phyloP scores from a whole-genome alignment of 2,113 vertebrate genomes.

The Aspidoscelis tigris region DNA sequence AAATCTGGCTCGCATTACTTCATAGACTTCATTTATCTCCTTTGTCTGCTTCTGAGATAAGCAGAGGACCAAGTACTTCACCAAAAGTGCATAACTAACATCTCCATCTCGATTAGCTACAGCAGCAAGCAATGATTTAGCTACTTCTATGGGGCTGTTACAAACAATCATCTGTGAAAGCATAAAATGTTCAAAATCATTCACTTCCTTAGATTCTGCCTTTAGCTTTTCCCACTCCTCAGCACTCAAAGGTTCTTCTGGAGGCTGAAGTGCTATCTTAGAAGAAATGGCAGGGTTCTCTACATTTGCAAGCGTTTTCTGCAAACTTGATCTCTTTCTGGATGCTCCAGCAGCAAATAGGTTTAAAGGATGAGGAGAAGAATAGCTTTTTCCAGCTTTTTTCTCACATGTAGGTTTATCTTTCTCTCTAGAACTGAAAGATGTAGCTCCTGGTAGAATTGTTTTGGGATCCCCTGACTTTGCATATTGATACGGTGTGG shows the following conservation, averaged over 20 bases:
- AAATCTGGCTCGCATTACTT: conserved; percentile 87
- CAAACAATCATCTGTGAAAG: conserved; percentile 69
- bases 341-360: conserved; percentile 84
- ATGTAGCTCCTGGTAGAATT: conserved; percentile 16
- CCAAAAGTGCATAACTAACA: conserved; percentile 81
- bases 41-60: conserved; percentile 76
- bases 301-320: conserved; percentile 16
- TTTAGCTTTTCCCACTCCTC: conserved; percentile 84
- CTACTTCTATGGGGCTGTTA: conserved; percentile 76
- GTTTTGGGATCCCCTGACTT: conserved; percentile 53
- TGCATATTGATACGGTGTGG: conserved; percentile 30
- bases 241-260: conserved; percentile 78
- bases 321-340: conserved; percentile 71
- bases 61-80: conserved; percentile 87
- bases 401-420: conserved; percentile 13
- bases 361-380: conserved; percentile 47
- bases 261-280: conserved; percentile 63
- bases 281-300: rapidly evolving
- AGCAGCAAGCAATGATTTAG: conserved; percentile 89
- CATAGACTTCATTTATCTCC: conserved; percentile 87
- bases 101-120: conserved; percentile 81
- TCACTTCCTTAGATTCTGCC: conserved; percentile 55
- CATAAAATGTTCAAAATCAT: conserved; percentile 81
- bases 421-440: conserved; percentile 45
- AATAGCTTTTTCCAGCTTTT: conserved; percentile 14